Base-by-base conservation (phyloP, 64 coral and sea anemone species). In the Hydrozoanthus tunicans region DNA sequence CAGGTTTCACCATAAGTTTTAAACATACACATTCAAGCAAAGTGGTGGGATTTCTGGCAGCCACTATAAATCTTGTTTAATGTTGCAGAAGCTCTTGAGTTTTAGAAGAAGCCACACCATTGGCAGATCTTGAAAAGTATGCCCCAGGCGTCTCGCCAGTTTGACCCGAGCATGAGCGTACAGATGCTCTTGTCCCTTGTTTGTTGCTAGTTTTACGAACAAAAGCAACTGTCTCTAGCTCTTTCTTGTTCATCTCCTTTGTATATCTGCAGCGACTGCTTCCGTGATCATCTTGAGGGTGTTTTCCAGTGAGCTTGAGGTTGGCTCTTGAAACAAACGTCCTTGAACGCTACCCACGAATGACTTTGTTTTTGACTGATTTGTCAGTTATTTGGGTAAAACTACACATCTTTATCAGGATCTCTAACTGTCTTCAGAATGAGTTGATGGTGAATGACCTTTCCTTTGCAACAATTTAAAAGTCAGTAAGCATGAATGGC, bases 281-380 rank as follows among this genome's bases (percentile, higher is more conserved):
- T 26, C 0, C 4, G 60, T 83, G 51, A 55, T 85, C 52, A 85
- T 57, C 63, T 85, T 55, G 51, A 85, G 81, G 13, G 51, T 83
- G 5, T 83, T 83, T 27, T 83, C 62, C 58, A 83, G 81, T 13
- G 53, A 57, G 8, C 51, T 70, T 53, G 81, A 67, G 12, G 68
- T 69, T 85, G 81, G 64, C 81, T 65, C 81, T 56, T 63, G 26
- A 68, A 84, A 82, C 81, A 84, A 84, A 17, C 63, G 63, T 51
- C 68, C 81, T 84, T 84, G 81, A 84, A 84, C 51, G 32, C 81
- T 20, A 83, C 81, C 62, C 81, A 53, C 63, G 53, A 9, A 85
- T 85, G 64, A 85, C 17, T 70, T 85, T 13, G 17, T 69, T 69
- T 84, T 84, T 70, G 12, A 70, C 17, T 15, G 69, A n/a, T 69